These are phyloP conservation scores for Manduca sexta DNA, from an alignment of 1,140 invertebrate species.

Conservation along the genomic window DNA sequence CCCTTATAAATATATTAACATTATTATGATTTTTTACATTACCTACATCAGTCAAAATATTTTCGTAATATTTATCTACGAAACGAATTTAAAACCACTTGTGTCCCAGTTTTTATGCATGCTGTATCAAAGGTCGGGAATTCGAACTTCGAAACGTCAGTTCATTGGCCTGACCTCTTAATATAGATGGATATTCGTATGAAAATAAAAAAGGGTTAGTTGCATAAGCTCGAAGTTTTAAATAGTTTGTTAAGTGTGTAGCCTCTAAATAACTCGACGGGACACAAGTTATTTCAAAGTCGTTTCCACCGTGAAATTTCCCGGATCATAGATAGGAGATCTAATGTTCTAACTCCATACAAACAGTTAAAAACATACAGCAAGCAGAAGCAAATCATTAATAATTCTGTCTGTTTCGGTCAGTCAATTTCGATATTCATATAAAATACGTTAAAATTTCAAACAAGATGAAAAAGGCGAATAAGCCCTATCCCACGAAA, in stretches of 20 bases:
- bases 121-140: too few species aligned
- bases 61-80: slow-evolving; percentile 51
- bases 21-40: slow-evolving; percentile 48
- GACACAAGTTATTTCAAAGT: slow-evolving; percentile 9
- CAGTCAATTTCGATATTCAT: slow-evolving; percentile 20
- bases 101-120: slow-evolving; percentile 1
- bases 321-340: slow-evolving; percentile 6
- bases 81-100: slow-evolving; percentile 27
- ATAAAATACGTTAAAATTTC: slow-evolving; percentile 10
- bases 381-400: slow-evolving; percentile 33
- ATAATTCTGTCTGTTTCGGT: slow-evolving; percentile 15
- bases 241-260: too few species aligned
- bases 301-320: slow-evolving; percentile 8
- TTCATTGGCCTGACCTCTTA: too few species aligned
- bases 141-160: too few species aligned
- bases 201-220: too few species aligned
- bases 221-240: too few species aligned
- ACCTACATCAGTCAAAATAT: slow-evolving; percentile 71
- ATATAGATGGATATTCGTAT: too few species aligned
- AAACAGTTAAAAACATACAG: slow-evolving; percentile 24
- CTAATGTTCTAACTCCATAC: slow-evolving; percentile 7
- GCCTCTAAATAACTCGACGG: too few species aligned
- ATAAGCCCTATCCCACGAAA: slow-evolving; percentile 16
- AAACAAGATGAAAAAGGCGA: slow-evolving; percentile 22
- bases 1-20: slow-evolving; percentile 69